Evolutionary conservation across 2,113 vertebrate genomes (phyloP).

Genomic region (Struthio camelus): DNA sequence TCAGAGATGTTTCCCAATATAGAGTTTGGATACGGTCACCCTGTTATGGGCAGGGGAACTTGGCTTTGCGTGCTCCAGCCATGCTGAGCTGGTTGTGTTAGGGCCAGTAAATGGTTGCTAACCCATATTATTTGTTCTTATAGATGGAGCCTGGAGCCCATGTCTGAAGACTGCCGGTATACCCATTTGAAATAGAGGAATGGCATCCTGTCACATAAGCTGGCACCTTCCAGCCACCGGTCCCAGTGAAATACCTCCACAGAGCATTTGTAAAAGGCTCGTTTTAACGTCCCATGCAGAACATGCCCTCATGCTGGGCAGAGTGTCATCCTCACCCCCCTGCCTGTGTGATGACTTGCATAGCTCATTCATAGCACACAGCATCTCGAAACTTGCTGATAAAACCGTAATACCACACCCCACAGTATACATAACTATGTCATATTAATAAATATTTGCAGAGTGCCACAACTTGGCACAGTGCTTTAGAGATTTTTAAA

Average conservation of each 20-base stretch:
- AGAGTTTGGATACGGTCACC: neutral
- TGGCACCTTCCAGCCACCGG: neutral
- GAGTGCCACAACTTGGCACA: neutral
- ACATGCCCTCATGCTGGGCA: neutral
- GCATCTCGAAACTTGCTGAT: constrained; percentile 7
- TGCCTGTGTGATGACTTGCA: neutral
- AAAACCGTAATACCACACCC: neutral
- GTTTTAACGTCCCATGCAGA: neutral
- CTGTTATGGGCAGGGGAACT: neutral
- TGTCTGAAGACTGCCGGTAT: neutral
- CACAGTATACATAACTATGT: neutral
- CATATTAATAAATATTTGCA: constrained; percentile 32
- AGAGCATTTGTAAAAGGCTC: neutral
- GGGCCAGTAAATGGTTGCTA: neutral
- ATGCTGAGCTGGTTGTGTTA: neutral
- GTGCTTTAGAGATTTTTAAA: neutral
- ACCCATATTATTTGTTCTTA: neutral
- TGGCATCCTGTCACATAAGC: neutral
- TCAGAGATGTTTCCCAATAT: neutral
- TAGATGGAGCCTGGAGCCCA: neutral
- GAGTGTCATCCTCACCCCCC: neutral
- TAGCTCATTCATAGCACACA: neutral
- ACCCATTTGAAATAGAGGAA: neutral
- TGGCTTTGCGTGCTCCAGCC: neutral
- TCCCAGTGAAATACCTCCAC: neutral